These are phyloP conservation scores for Anas bahamensis DNA, from an alignment of 2,797 vertebrate species.

Conservation along the genomic window DNA sequence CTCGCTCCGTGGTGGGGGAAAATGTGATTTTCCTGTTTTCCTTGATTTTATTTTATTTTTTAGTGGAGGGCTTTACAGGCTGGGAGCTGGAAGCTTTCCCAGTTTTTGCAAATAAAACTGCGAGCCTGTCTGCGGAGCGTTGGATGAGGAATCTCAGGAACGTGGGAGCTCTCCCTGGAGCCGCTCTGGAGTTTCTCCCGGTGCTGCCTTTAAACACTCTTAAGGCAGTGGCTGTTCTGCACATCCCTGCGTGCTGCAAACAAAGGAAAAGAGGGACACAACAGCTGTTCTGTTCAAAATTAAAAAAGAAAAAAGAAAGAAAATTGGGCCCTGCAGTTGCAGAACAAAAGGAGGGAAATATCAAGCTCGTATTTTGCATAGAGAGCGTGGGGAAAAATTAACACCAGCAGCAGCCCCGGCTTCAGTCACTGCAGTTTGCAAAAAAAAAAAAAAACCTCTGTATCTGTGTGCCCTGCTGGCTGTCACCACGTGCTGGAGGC, in stretches of 20 bases:
- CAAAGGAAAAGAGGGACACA: neutral
- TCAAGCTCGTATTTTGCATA: neutral
- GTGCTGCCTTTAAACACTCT: constrained; percentile 3
- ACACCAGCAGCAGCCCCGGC: neutral
- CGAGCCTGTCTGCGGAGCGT: constrained; percentile 50
- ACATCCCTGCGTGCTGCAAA: neutral
- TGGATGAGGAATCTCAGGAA: constrained; percentile 68
- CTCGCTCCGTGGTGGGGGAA: neutral
- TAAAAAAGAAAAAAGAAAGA: neutral
- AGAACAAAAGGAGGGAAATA: neutral
- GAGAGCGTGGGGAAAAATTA: neutral
- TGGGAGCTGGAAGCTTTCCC: constrained; percentile 64
- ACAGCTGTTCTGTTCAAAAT: neutral
- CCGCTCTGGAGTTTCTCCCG: constrained; percentile 11
- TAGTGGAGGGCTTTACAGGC: constrained; percentile 44
- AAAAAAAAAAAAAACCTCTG: neutral
- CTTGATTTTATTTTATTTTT: neutral
- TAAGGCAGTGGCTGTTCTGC: neutral
- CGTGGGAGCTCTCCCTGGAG: constrained; percentile 1
- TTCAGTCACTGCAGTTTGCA: neutral
- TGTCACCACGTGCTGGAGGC: neutral
- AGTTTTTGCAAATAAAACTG: constrained; percentile 71
- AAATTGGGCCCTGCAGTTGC: neutral
- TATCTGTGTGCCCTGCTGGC: neutral
- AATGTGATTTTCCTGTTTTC: neutral